Percentiles rank a stretch among this genome's conserved stretches.
Conservation (phyloP, 35 echinoderm and acorn worm species). For the Eucidaris tribuloides region DNA sequence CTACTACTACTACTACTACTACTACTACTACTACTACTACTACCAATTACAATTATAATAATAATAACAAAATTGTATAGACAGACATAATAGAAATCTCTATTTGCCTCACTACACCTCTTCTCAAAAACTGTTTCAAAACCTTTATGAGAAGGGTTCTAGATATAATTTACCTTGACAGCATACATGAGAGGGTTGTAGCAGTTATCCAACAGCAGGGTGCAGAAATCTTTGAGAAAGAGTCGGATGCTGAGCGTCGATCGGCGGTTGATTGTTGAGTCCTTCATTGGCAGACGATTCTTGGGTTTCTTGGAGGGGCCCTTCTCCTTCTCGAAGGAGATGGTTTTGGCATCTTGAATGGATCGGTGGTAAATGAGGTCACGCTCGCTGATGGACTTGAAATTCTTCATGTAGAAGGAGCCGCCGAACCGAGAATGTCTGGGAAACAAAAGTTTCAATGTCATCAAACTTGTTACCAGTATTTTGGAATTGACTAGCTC, state of each 20-base stretch:
- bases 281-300: slow-evolving; percentile 86
- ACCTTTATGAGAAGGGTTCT: background rate
- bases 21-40: too few species aligned
- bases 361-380: slow-evolving; percentile 86
- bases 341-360: slow-evolving; percentile 54
- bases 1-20: too few species aligned
- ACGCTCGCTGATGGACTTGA: slow-evolving; percentile 92
- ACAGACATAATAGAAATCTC: too few species aligned
- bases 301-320: slow-evolving; percentile 66
- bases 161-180: slow-evolving; percentile 77
- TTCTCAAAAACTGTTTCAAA: background rate
- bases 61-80: too few species aligned
- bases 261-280: slow-evolving; percentile 48
- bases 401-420: slow-evolving; percentile 78
- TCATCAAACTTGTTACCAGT: too few species aligned
- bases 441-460: too few species aligned
- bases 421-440: slow-evolving; percentile 98
- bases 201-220: slow-evolving; percentile 90
- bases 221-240: slow-evolving; percentile 93
- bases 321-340: slow-evolving; percentile 85
- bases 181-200: slow-evolving; percentile 92
- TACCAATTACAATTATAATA: too few species aligned
- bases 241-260: slow-evolving; percentile 86
- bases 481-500: too few species aligned
- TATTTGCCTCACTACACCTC: background rate